Percentiles rank a stretch among this genome's conserved stretches.
Evolutionary conservation across 2,888 invertebrate genomes (phyloP).

Genomic region (Sabatieria punctata): DNA sequence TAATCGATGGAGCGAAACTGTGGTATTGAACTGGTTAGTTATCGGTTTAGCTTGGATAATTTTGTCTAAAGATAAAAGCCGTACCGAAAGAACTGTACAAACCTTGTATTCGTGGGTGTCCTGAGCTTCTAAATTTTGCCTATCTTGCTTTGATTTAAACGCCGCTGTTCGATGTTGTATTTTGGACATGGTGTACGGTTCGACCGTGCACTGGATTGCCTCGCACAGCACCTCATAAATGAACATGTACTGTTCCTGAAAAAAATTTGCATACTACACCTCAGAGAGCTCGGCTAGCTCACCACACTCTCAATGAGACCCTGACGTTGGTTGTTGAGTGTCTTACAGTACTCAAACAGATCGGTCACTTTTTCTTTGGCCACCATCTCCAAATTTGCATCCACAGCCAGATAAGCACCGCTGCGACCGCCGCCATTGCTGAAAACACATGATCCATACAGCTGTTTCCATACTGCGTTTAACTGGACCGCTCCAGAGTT

Average conservation of each 20-base stretch:
- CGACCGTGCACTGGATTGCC: constrained; percentile 63
- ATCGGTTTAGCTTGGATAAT: too few relatives aligned
- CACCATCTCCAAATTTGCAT: constrained; percentile 79
- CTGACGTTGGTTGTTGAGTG: constrained; percentile 68
- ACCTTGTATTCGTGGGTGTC: constrained; percentile 78
- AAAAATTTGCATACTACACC: constrained; percentile 12
- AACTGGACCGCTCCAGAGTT: too few relatives aligned
- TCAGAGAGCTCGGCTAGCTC: too few relatives aligned
- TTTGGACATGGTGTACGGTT: constrained; percentile 87
- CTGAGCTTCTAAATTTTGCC: constrained; percentile 67
- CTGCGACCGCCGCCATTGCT: constrained; percentile 94
- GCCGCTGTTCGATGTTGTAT: constrained; percentile 60
- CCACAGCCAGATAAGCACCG: constrained; percentile 83
- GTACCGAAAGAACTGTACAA: too few relatives aligned
- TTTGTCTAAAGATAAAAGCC: too few relatives aligned
- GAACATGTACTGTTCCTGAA: constrained; percentile 86
- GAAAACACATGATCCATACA: too few relatives aligned
- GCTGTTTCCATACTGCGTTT: too few relatives aligned
- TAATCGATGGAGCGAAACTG: too few relatives aligned
- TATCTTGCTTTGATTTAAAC: constrained; percentile 69
- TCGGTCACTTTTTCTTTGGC: constrained; percentile 80
- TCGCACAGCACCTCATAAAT: constrained; percentile 90
- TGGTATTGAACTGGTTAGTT: too few relatives aligned
- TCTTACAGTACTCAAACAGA: constrained; percentile 76
- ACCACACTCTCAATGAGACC: constrained; percentile 80